A percentile compares a stretch with the other conserved stretches of the same genome.
These are phyloP conservation scores for Luehdorfia chinensis DNA, from an alignment of 1,140 invertebrate genomes.

Conservation along the genomic window DNA sequence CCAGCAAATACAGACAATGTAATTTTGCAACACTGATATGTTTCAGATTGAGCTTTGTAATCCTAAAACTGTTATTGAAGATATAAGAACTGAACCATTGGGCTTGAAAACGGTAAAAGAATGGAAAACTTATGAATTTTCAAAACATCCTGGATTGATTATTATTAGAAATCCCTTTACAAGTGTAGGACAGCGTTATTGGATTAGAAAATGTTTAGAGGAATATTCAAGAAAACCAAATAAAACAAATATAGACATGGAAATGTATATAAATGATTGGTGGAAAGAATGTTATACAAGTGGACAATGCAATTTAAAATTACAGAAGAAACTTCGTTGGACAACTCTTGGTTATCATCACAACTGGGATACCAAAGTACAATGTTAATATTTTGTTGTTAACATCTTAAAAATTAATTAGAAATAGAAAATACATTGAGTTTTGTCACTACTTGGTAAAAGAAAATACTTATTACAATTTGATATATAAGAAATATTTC, in stretches of 20 bases:
- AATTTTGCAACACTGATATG: too few species aligned
- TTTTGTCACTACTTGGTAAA: too few species aligned
- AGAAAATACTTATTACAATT: too few species aligned
- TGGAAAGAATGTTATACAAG: conserved; percentile 63
- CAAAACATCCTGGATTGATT: conserved; percentile 82
- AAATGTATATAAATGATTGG: conserved; percentile 52
- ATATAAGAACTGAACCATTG: conserved; percentile 40
- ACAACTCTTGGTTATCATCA: conserved; percentile 96
- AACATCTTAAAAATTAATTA: neutral
- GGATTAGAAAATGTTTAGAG: conserved; percentile 87
- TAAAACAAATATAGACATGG: conserved; percentile 83
- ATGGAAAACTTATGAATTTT: conserved; percentile 80
- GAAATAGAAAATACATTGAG: too few species aligned
- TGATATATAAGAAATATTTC: too few species aligned
- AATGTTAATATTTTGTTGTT: conserved; percentile 43
- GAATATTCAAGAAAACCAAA: conserved; percentile 88
- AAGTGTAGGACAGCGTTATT: conserved; percentile 85
- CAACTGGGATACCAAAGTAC: conserved; percentile 95
- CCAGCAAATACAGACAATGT: too few species aligned
- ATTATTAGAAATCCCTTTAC: conserved; percentile 92
- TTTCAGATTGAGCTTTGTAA: conserved; percentile 1
- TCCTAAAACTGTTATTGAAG: conserved; percentile 21
- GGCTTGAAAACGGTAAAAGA: conserved; percentile 72
- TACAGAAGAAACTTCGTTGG: conserved; percentile 89
- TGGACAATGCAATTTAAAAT: conserved; percentile 46